Evolutionary conservation across 2,113 vertebrate genomes (phyloP).

Genomic region (Ictidomys tridecemlineatus): DNA sequence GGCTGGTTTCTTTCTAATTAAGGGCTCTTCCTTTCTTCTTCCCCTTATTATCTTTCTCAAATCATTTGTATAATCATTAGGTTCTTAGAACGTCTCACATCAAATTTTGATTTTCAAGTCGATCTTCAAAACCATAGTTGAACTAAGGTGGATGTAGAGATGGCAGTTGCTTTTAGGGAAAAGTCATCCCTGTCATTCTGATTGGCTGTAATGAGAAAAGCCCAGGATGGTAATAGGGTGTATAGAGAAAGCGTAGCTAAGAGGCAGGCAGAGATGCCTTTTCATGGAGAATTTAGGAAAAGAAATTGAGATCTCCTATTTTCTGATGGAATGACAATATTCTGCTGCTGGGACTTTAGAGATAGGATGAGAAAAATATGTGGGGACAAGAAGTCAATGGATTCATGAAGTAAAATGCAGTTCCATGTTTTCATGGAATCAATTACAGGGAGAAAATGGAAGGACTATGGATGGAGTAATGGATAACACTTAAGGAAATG

Average conservation of each 20-base stretch:
- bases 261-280: neutral
- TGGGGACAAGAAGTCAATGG: neutral
- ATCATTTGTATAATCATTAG: neutral
- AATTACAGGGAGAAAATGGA: neutral
- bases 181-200: neutral
- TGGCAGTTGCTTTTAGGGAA: neutral
- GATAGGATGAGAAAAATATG: neutral
- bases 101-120: neutral
- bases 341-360: neutral
- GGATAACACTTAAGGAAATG: neutral
- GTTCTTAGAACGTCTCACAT: neutral
- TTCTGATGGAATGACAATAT: neutral
- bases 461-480: neutral
- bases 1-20: neutral
- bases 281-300: neutral
- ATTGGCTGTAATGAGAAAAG: neutral
- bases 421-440: neutral
- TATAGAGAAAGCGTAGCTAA: neutral
- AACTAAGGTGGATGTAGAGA: neutral
- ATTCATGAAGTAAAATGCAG: neutral
- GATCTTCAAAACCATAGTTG: neutral
- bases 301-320: neutral
- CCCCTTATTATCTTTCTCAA: slow-evolving; percentile 19
- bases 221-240: neutral
- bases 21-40: slow-evolving; percentile 3